Evolutionary conservation across 2,113 vertebrate species (phyloP).

Genomic region (Corvus hawaiiensis): DNA sequence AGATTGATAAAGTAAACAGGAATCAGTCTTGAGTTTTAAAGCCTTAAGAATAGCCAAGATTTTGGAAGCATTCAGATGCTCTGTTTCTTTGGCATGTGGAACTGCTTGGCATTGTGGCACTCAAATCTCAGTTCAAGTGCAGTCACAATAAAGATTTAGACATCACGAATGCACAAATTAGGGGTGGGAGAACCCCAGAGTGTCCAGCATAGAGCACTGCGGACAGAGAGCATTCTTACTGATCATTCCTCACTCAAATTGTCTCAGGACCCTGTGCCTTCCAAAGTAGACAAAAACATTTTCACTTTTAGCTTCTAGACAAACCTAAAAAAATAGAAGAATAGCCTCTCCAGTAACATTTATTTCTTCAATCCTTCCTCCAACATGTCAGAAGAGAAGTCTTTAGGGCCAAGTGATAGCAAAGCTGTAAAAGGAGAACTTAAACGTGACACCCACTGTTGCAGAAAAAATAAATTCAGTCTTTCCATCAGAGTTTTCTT

Average conservation of each 20-base stretch:
- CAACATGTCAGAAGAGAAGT: neutral
- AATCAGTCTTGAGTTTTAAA: neutral
- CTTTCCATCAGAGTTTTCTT: neutral
- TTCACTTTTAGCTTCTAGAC: neutral
- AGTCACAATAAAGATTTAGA: neutral
- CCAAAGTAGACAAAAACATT: neutral
- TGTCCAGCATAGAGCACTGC: neutral
- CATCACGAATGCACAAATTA: neutral
- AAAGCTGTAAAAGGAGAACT: neutral
- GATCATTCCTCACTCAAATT: neutral
- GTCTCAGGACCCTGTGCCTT: neutral
- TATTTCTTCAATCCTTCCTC: neutral
- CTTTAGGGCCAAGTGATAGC: neutral
- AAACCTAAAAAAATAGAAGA: neutral
- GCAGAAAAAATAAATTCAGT: neutral
- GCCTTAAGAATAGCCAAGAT: neutral
- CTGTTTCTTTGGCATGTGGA: neutral
- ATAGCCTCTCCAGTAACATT: neutral
- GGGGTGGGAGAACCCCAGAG: neutral
- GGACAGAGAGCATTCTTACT: neutral
- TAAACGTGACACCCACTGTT: neutral
- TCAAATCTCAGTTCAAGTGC: neutral
- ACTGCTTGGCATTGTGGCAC: neutral
- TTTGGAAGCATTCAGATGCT: neutral
- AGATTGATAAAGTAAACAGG: neutral